Evolutionary conservation across 23 tunicate species (phyloP).

Genomic region (Trididemnum nubilum): DNA sequence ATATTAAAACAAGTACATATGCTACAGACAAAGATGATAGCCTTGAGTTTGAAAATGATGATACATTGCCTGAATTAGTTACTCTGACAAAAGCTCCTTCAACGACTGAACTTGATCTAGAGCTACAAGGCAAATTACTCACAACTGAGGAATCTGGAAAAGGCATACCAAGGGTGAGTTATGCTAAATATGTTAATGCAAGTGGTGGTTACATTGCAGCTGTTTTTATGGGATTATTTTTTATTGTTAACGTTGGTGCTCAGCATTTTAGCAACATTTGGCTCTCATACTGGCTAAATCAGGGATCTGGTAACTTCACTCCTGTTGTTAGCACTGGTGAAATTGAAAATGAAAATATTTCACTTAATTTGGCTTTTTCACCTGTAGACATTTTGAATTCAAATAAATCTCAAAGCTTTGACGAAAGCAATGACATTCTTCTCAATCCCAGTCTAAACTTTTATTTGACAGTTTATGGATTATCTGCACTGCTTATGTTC

Average conservation of each 20-base stretch:
- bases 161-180: slow-evolving; percentile 23
- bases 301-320: slow-evolving; percentile 36
- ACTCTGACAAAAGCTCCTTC: background rate
- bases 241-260: slow-evolving; percentile 52
- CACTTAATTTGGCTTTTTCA: background rate
- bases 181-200: slow-evolving; percentile 41
- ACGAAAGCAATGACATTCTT: slow-evolving; percentile 4
- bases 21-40: too few species aligned
- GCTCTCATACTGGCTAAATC: slow-evolving; percentile 73
- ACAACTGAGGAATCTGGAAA: slow-evolving; percentile 66
- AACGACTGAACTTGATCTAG: slow-evolving; percentile 33
- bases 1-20: background rate
- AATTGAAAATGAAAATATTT: background rate
- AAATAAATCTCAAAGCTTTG: background rate
- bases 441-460: slow-evolving; percentile 54
- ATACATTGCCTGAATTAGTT: background rate
- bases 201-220: slow-evolving; percentile 52
- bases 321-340: background rate
- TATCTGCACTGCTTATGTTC: slow-evolving; percentile 40
- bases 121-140: slow-evolving; percentile 60
- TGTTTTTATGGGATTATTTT: slow-evolving; percentile 34
- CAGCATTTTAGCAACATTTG: slow-evolving; percentile 75
- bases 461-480: slow-evolving; percentile 51
- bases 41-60: background rate
- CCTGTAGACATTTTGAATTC: background rate